Base-by-base conservation (phyloP, 2,113 vertebrate species). In the Labeo rohita region DNA sequence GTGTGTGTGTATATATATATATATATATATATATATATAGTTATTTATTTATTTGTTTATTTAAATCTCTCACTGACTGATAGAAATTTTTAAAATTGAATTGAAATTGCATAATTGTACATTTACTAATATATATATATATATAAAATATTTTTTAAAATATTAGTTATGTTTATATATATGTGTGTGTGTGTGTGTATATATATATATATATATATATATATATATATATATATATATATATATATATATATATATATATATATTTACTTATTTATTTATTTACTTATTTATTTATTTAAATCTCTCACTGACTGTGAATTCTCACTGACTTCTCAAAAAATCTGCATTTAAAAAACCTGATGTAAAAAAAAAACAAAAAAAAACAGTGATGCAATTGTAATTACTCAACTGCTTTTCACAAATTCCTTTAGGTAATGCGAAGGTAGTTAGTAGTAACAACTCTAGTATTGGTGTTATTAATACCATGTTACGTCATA, bases 401-500 rank as follows among this genome's bases (percentile, higher is more conserved):
- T 77, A 36, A 77, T 52, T 16, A 36, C 16, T 36, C 1, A 54
- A 10, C 23, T 45, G 68, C 3, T 72, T 72, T 68, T 36, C 6
- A 36, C 34, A 68, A 34, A 13, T 66, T 66, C 8, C 65, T 68
- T 75, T 12, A 52, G 47, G n/a, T 50, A 23, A 52, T 76, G 56
- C 28, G 36, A 10, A 56, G 28, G n/a, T 78, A 59, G 54, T 79
- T 61, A 45, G 10, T 45, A 15, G 10, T 63, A 80, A 16, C 54
- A 43, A n/a, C 21, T 16, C 13, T 28, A 49, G 39, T 49, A 6
- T 2, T 61, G 43, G 34, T 4, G 39, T 50, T 50, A 72, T 84
- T 84, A 56, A 84, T 73, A 59, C 82, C 18, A 8, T 6, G 18
- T 49, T 66, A 63, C 59, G 13, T 73, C 56, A 80, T 43, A 85